Percentiles rank a stretch among this genome's conserved stretches.
Conservation (phyloP, 2,797 vertebrate species). For the Tolypeutes matacus region DNA sequence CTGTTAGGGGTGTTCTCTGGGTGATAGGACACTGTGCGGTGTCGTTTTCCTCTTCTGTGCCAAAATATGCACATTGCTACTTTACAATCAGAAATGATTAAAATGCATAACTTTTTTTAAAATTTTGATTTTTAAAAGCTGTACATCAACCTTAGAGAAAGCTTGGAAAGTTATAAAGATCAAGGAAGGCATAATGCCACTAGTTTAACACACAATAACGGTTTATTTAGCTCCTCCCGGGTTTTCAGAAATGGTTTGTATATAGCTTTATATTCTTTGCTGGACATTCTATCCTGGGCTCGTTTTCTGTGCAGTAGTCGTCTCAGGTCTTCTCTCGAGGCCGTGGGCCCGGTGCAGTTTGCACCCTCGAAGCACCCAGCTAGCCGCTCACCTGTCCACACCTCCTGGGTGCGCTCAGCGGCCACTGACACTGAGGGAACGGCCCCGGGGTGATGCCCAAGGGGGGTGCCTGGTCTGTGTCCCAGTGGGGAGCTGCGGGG, state of each 20-base stretch:
- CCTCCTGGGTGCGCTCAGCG: background rate
- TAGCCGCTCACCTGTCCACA: background rate
- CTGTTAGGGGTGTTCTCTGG: background rate
- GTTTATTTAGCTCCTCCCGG: background rate
- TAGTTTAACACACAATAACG: too few species aligned
- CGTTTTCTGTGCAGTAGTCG: background rate
- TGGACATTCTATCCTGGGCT: background rate
- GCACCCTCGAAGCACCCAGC: background rate
- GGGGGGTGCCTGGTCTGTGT: too few species aligned
- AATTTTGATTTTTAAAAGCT: background rate
- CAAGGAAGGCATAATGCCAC: background rate
- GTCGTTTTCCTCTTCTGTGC: background rate
- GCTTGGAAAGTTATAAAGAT: background rate
- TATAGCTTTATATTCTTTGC: background rate
- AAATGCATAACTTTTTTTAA: background rate
- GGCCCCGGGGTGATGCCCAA: background rate
- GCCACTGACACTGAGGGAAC: accelerated
- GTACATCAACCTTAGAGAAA: background rate
- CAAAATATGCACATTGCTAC: background rate
- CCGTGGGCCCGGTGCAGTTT: background rate
- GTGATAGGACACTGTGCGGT: too few species aligned
- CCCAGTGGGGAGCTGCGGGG: background rate
- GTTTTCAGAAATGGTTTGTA: background rate
- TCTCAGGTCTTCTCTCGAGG: background rate
- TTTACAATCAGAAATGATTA: background rate